Evolutionary conservation across 2,113 vertebrate species (phyloP), one percentile per base, ranked within the genome.

Genomic region (Onychorhynchus coronatus): DNA sequence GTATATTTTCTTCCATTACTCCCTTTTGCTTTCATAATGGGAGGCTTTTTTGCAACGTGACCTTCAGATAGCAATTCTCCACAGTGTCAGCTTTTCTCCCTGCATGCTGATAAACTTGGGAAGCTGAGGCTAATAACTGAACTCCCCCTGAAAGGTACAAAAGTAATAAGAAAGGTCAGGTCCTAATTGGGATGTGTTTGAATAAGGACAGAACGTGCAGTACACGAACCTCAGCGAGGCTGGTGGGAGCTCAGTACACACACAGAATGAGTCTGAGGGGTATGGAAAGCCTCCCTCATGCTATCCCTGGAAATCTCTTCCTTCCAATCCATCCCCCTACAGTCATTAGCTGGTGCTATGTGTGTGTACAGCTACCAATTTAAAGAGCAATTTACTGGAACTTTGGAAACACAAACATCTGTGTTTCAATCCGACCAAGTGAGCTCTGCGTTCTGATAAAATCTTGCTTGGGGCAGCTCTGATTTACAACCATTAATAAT

Each of bases 211-310:
- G 41, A 53, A 44, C 3, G 11, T 5, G 27, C 42, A 18, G 4
- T 3, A 9, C 9, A 14, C 0, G 3, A 14, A 12, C 17, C 15
- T 14, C 27, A 23, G 5, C 11, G 11, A 25, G 25, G 42, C 24
- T 83, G 61, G 10, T 2, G 3, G 62, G 74, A 93, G 66, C n/a
- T 52, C 65, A 23, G 61, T 2, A 50, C 37, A 53, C n/a, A 24
- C 37, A 50, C 46, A 68, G 21, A 8, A 0, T 21, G 17, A 59
- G 28, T 9, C 62, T 24, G 70, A 52, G 4, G 7, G 25, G 8
- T 23, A 31, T 4, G 18, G 30, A 37, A 5, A 16, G 6, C 39
- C 88, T 67, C 35, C 44, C n/a, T 50, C 0, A 0, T 4, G 11
- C 46, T 66, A 9, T 9, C 41, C 72, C 74, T 58, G 56, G 56